Conservation (phyloP, 2,888 invertebrate species). For the Erynnis tages region DNA sequence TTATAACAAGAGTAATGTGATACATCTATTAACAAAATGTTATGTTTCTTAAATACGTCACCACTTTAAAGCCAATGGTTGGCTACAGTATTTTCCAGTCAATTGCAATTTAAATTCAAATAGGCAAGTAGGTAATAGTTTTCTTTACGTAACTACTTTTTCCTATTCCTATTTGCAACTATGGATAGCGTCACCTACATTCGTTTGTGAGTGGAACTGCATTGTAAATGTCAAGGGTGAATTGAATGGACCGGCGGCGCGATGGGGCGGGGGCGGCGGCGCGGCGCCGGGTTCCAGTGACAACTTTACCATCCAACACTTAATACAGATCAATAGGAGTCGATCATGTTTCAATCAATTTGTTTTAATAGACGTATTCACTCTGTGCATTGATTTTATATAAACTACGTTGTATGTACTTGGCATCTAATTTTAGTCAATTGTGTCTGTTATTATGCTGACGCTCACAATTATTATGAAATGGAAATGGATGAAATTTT, state of each 20-base stretch:
- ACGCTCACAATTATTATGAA: neutral
- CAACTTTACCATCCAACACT: slow-evolving; percentile 39
- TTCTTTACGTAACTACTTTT: slow-evolving; percentile 13
- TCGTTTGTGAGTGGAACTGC: slow-evolving; percentile 21
- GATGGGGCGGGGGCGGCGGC: slow-evolving; percentile 48
- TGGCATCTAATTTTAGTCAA: slow-evolving; percentile 11
- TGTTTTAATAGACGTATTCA: slow-evolving; percentile 37
- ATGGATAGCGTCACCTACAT: slow-evolving; percentile 1
- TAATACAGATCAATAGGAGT: slow-evolving; percentile 72
- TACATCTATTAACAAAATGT: slow-evolving; percentile 14
- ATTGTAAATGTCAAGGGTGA: slow-evolving; percentile 59
- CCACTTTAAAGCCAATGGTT: neutral
- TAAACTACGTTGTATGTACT: slow-evolving; percentile 18
- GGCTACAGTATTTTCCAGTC: neutral
- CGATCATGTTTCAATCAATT: slow-evolving; percentile 61
- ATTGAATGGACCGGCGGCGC: slow-evolving; percentile 44
- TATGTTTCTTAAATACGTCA: slow-evolving; percentile 1
- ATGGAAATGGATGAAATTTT: neutral
- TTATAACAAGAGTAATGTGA: slow-evolving; percentile 8
- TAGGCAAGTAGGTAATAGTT: slow-evolving; percentile 4
- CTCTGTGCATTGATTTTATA: slow-evolving; percentile 28
- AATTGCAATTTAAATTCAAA: slow-evolving; percentile 15
- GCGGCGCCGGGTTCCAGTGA: slow-evolving; percentile 48
- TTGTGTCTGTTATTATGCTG: slow-evolving; percentile 3
- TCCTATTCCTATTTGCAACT: neutral